Percentiles rank a stretch among this genome's conserved stretches.
phyloP scores from a whole-genome alignment of 2,888 invertebrate genomes.

The Pegoplata infirma region DNA sequence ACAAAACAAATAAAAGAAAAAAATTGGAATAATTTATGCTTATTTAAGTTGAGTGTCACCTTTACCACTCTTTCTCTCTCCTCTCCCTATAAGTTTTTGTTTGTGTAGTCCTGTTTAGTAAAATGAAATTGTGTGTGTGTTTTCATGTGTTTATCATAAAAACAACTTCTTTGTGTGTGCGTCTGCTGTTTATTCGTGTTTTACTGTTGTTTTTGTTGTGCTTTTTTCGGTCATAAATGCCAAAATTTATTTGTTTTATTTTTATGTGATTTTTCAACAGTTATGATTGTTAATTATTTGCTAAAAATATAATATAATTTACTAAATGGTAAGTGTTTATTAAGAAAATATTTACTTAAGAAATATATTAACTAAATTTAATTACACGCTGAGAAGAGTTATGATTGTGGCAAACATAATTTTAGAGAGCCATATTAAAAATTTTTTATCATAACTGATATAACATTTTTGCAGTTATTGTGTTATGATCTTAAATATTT shows the following conservation, averaged over 20 bases:
- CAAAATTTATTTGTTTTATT: constrained; percentile 45
- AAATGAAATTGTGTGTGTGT: neutral
- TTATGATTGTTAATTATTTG: constrained; percentile 45
- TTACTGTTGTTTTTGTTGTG: too few relatives aligned
- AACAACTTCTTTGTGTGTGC: neutral
- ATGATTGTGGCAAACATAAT: too few relatives aligned
- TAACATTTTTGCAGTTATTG: too few relatives aligned
- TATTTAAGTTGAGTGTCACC: constrained; percentile 37
- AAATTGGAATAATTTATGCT: constrained; percentile 27
- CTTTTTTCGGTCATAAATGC: constrained; percentile 25
- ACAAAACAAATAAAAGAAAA: neutral
- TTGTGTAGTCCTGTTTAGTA: neutral
- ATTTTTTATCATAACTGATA: too few relatives aligned
- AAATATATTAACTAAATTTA: too few relatives aligned
- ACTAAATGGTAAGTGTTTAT: constrained; percentile 19
- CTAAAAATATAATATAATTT: constrained; percentile 22
- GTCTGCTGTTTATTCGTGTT: neutral
- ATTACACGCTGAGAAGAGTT: too few relatives aligned
- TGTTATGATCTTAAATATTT: too few relatives aligned
- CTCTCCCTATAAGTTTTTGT: neutral
- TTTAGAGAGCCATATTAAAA: too few relatives aligned
- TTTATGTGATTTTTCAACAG: constrained; percentile 42
- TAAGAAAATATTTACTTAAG: too few relatives aligned
- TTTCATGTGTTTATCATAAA: neutral
- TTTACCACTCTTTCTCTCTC: neutral